Percentiles rank a stretch among this genome's conserved stretches.
These are phyloP conservation scores for Artemia sinica DNA, from an alignment of 2,888 invertebrate genomes.

Conservation along the genomic window DNA sequence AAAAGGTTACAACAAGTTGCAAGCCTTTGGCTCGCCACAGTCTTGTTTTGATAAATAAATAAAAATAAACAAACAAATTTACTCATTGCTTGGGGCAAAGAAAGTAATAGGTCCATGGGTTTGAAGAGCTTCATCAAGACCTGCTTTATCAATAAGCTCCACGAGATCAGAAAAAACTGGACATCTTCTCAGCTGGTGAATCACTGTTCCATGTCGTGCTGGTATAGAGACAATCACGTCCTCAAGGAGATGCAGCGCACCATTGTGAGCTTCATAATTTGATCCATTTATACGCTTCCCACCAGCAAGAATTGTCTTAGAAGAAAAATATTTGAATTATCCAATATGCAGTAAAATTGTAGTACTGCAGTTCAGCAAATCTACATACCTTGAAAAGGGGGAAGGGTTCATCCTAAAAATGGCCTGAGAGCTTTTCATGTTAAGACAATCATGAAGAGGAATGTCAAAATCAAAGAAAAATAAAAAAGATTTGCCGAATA, in stretches of 20 bases:
- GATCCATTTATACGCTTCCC: slow-evolving; percentile 19
- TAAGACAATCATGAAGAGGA: no score
- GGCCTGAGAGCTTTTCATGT: no score
- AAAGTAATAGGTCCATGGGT: slow-evolving; percentile 21
- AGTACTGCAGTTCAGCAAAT: no score
- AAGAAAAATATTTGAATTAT: neutral
- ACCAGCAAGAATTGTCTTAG: slow-evolving; percentile 22
- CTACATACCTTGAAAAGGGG: no score
- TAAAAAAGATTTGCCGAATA: no score
- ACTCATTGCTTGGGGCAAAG: slow-evolving; percentile 23
- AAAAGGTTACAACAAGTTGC: no score
- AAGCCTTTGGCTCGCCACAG: no score
- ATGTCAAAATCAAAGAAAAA: no score
- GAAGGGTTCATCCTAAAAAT: no score
- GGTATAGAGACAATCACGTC: slow-evolving; percentile 22
- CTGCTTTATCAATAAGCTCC: slow-evolving; percentile 20
- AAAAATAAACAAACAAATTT: neutral
- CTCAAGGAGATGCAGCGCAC: slow-evolving; percentile 23
- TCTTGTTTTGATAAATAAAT: no score
- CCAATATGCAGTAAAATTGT: no score
- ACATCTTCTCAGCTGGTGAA: slow-evolving; percentile 19
- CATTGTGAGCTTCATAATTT: slow-evolving; percentile 24
- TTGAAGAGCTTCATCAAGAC: slow-evolving; percentile 19
- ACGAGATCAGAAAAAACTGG: slow-evolving; percentile 21
- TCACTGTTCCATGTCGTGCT: slow-evolving; percentile 21